Percentiles rank a stretch among this genome's conserved stretches.
Conservation (phyloP, 2,797 vertebrate species). For the Nyctibius grandis region DNA sequence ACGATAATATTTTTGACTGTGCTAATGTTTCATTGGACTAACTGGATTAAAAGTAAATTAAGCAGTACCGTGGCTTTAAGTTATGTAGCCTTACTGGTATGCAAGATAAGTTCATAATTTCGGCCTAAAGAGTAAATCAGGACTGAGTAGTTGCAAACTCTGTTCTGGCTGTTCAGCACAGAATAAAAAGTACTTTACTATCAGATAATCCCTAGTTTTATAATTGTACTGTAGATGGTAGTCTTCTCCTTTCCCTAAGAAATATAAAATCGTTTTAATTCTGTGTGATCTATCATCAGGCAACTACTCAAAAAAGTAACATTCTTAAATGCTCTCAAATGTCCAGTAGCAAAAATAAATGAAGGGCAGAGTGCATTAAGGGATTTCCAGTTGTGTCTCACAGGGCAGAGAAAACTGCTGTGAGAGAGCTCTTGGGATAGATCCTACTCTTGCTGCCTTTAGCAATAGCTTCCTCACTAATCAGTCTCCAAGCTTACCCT, state of each 20-base stretch:
- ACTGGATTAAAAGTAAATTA: background rate
- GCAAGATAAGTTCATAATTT: background rate
- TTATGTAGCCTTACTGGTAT: background rate
- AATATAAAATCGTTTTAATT: slow-evolving; percentile 59
- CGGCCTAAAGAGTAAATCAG: background rate
- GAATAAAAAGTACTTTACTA: background rate
- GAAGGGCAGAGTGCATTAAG: slow-evolving; percentile 72
- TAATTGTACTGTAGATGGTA: slow-evolving; percentile 73
- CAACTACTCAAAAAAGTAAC: slow-evolving; percentile 59
- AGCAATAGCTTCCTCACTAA: slow-evolving; percentile 74
- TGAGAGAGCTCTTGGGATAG: slow-evolving; percentile 44
- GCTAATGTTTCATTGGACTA: background rate
- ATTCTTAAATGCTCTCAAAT: slow-evolving; percentile 68
- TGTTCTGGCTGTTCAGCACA: background rate
- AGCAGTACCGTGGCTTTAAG: background rate
- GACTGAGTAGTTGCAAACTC: background rate
- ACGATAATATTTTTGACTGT: background rate
- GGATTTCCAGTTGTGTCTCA: slow-evolving; percentile 60
- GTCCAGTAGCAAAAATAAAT: slow-evolving; percentile 75
- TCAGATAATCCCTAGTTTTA: slow-evolving; percentile 43
- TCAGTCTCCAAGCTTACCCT: slow-evolving; percentile 76
- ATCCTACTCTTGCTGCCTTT: slow-evolving; percentile 65
- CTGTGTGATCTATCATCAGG: slow-evolving; percentile 69
- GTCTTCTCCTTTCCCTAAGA: slow-evolving; percentile 56
- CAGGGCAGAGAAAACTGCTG: slow-evolving; percentile 54